phyloP scores from a whole-genome alignment of 2,113 vertebrate genomes.

The Myotis yumanensis region DNA sequence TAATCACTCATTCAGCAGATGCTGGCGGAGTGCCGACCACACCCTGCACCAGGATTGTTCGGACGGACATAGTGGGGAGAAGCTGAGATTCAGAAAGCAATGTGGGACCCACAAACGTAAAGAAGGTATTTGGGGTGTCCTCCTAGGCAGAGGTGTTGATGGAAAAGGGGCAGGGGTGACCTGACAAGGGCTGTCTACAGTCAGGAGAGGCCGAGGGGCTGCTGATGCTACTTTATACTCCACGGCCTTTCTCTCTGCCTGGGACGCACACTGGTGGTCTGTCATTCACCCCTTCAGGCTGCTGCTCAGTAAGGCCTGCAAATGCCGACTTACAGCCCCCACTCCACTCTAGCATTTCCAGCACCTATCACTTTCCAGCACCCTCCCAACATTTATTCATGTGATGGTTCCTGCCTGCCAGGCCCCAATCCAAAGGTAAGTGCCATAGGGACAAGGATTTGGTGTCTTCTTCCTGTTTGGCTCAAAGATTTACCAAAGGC shows the following conservation, averaged over 20 bases:
- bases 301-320: accelerated
- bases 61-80: accelerated
- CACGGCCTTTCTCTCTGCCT: neutral
- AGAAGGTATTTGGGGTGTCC: neutral
- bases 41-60: neutral
- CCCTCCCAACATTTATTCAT: no score
- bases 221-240: neutral
- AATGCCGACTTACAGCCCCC: neutral
- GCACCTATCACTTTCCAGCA: neutral
- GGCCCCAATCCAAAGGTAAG: neutral
- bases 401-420: no score
- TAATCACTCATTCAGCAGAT: no score
- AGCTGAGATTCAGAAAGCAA: neutral
- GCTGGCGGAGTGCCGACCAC: accelerated
- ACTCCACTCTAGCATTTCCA: no score
- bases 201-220: neutral
- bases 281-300: neutral
- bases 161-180: neutral
- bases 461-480: neutral
- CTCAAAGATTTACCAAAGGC: no score
- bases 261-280: neutral
- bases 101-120: accelerated
- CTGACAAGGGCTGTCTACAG: neutral
- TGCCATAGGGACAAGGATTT: neutral
- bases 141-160: neutral